These are phyloP conservation scores for Panagrolaimus sp. DNA, from an alignment of 1,140 invertebrate species.

Conservation along the genomic window DNA sequence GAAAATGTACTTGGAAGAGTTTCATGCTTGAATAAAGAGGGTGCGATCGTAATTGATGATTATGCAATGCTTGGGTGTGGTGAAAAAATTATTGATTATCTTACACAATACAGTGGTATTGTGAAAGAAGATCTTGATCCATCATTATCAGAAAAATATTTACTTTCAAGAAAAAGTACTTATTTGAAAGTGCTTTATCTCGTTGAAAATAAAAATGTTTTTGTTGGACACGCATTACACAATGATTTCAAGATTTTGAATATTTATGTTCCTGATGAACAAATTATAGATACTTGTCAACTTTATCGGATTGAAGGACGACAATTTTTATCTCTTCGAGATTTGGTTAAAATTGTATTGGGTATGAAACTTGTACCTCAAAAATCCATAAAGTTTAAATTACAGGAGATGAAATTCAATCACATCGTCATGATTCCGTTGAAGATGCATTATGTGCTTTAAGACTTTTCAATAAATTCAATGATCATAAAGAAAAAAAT, in stretches of 20 bases:
- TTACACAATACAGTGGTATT: conserved; percentile 6
- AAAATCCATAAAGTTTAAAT: background rate
- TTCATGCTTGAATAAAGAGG: conserved; percentile 1
- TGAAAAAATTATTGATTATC: background rate
- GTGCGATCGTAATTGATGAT: background rate
- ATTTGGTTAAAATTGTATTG: conserved; percentile 3
- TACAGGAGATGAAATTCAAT: conserved; percentile 12
- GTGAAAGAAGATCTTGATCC: background rate
- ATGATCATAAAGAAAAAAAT: background rate
- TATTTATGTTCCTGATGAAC: background rate
- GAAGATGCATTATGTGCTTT: conserved; percentile 6
- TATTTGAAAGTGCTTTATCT: conserved; percentile 9
- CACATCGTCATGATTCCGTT: conserved; percentile 1
- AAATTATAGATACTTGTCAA: conserved; percentile 5
- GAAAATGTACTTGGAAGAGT: conserved; percentile 1
- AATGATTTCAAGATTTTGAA: conserved; percentile 8
- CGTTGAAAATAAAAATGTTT: background rate
- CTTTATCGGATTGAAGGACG: conserved; percentile 5
- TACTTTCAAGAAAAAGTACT: background rate
- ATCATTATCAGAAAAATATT: background rate
- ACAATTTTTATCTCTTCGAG: conserved; percentile 4
- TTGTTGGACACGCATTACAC: background rate
- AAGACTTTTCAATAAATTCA: background rate
- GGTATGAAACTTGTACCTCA: background rate
- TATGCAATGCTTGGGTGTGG: background rate